A percentile compares a stretch with the other conserved stretches of the same genome.
Evolutionary conservation across 2,113 vertebrate species (phyloP).

Genomic region (Crotalus helleri): DNA sequence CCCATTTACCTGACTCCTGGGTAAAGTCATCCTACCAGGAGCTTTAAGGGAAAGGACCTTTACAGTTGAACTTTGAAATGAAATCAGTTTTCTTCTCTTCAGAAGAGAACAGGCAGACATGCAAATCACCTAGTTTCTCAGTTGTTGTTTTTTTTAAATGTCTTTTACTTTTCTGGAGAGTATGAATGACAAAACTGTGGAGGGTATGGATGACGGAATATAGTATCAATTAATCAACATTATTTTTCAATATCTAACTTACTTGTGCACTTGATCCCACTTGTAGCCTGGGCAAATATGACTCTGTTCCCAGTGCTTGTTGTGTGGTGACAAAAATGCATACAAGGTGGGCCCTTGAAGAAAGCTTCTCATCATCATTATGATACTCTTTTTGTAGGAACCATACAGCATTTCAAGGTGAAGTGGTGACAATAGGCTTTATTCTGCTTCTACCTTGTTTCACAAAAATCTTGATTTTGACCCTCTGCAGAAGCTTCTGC

Average conservation of each 20-base stretch:
- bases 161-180: not conserved
- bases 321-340: not conserved
- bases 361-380: conserved; percentile 11
- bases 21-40: not conserved
- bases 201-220: not conserved
- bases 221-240: not conserved
- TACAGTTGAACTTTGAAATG: not conserved
- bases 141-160: not conserved
- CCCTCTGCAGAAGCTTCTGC: conserved; percentile 42
- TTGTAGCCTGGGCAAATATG: not conserved
- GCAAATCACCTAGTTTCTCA: not conserved
- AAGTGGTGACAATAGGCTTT: conserved; percentile 44
- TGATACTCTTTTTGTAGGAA: not conserved
- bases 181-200: not conserved
- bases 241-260: not conserved
- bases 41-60: not conserved
- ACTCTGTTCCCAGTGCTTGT: not conserved
- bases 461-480: not conserved
- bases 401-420: conserved; percentile 23
- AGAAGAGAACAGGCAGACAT: not conserved
- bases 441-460: conserved; percentile 27
- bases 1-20: not conserved
- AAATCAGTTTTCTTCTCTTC: not conserved
- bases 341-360: conserved; percentile 25
- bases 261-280: not conserved